These are phyloP conservation scores for Sciurus carolinensis DNA, from an alignment of 2,797 vertebrate species.

Conservation along the genomic window DNA sequence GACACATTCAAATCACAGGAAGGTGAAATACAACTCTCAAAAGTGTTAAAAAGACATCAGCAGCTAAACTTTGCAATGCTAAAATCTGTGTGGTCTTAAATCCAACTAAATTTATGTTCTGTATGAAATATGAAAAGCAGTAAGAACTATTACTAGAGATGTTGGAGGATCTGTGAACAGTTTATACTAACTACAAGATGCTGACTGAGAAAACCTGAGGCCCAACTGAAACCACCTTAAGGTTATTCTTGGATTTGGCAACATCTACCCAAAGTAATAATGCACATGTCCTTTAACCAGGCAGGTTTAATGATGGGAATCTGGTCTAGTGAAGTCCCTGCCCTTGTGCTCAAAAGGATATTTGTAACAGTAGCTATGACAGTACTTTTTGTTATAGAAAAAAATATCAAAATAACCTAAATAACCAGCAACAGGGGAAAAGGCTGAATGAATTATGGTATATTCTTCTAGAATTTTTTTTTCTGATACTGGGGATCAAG, in stretches of 20 bases:
- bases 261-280: neutral
- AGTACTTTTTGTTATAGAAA: neutral
- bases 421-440: neutral
- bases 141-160: neutral
- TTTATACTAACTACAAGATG: neutral
- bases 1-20: neutral
- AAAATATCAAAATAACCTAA: neutral
- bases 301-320: neutral
- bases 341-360: neutral
- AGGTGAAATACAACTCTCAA: neutral
- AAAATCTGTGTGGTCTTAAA: neutral
- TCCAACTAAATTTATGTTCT: neutral
- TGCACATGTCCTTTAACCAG: neutral
- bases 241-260: neutral
- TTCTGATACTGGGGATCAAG: no score
- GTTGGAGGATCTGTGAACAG: neutral
- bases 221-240: neutral
- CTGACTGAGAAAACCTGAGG: neutral
- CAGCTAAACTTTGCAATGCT: neutral
- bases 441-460: neutral
- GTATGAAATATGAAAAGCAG: neutral
- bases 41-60: neutral
- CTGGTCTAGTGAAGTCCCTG: neutral
- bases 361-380: neutral
- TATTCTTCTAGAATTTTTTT: neutral